These are phyloP conservation scores for Balearica regulorum DNA, from an alignment of 2,797 vertebrate genomes.

Conservation along the genomic window DNA sequence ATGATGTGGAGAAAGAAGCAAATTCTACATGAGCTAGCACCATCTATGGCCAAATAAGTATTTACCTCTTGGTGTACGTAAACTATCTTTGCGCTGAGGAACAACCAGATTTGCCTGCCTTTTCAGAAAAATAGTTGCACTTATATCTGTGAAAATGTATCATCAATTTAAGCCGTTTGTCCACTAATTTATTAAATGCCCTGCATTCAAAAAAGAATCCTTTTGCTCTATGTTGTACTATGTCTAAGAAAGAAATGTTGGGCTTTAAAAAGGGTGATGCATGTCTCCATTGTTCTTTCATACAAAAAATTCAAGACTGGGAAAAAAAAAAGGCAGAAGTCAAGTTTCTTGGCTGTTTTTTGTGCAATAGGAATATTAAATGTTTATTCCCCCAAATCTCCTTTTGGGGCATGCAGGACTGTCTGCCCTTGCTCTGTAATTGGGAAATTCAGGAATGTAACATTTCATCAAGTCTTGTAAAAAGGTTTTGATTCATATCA, in stretches of 20 bases:
- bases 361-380: background rate
- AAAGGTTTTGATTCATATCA: background rate
- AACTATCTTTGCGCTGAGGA: constrained; percentile 12
- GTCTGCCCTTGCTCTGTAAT: background rate
- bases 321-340: background rate
- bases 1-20: constrained; percentile 69
- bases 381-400: background rate
- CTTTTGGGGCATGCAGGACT: background rate
- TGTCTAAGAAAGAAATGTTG: background rate
- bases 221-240: background rate
- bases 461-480: background rate
- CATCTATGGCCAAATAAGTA: background rate
- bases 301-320: background rate
- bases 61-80: background rate
- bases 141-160: background rate
- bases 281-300: background rate
- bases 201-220: background rate
- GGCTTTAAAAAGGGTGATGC: background rate
- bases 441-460: background rate
- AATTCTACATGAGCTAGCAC: constrained; percentile 64
- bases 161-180: background rate
- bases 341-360: background rate
- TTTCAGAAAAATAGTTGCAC: background rate
- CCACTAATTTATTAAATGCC: constrained; percentile 22
- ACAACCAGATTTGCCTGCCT: constrained; percentile 8